Evolutionary conservation across 1,140 invertebrate genomes (phyloP), one percentile per base, ranked within the genome.

Genomic region (Cyclargus thomasi): DNA sequence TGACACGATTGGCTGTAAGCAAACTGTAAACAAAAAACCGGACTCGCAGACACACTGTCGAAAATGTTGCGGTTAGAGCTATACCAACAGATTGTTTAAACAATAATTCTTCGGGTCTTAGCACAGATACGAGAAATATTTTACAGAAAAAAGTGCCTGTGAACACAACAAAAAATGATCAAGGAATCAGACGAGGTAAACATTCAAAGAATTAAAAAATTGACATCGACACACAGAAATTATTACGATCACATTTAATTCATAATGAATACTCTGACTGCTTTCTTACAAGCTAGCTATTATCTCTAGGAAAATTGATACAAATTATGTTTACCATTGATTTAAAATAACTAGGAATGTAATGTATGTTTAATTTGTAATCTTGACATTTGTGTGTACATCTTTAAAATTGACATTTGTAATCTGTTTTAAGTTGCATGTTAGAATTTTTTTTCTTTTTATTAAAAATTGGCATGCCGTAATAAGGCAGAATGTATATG

Each of bases 1-100:
- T 21, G 55, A 20, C 55, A 20, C 6, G 20, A 20, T 55, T 17
- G n/a, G 14, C 53, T n/a, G 53, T 59, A 59, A 59, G 55, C 55
- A 59, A 59, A 59, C 21, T 59, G 55, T 59, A 18, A 59, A 59
- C 20, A 59, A 8, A 59, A 21, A 59, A 59, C 55, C 55, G 55
- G 55, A 59, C 20, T 59, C 55, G 18, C 17, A 59, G 17, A 21
- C 55, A 21, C 0, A 18, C 10, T 8, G 55, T 47, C 53, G 53
- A 55, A 20, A 59, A 20, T 21, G 55, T 59, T 59, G 55, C 55
- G 55, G 55, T 59, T 59, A 6, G 10, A 14, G 39, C 3, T 47
- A 16, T 47, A 47, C 14, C 39, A 47, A 47, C 39, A 47, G 11
- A 14, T 47, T 47, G 39, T 47, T 47, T 47, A 47, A 47, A 47